Evolutionary conservation across 2,113 vertebrate genomes (phyloP).

Genomic region (Hippocampus mohnikei): DNA sequence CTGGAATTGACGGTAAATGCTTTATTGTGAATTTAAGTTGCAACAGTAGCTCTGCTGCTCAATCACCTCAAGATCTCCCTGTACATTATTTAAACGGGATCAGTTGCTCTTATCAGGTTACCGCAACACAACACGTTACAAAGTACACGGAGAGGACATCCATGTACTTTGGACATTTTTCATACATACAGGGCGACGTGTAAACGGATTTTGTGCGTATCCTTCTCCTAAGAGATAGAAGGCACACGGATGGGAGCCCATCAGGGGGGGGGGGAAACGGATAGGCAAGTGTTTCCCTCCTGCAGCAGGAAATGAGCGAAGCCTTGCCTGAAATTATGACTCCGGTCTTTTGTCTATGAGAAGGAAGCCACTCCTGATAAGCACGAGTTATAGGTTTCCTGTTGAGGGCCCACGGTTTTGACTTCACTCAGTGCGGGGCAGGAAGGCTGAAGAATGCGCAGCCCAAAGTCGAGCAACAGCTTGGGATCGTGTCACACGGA

Average conservation of each 20-base stretch:
- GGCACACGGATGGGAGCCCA: conserved; percentile 52
- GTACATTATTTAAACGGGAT: conserved; percentile 63
- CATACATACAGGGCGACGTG: neutral
- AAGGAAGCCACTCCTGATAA: conserved; percentile 94
- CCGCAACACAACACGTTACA: conserved; percentile 11
- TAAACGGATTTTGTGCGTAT: neutral
- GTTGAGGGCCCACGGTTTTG: conserved; percentile 80
- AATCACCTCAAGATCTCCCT: conserved; percentile 15
- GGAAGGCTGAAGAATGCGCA: conserved; percentile 59
- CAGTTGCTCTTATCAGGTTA: conserved; percentile 34
- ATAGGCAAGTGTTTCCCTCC: conserved; percentile 73
- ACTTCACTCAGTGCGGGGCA: conserved; percentile 53
- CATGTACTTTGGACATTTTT: neutral
- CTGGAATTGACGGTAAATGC: too few species aligned
- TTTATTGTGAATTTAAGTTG: neutral
- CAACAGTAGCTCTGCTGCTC: conserved; percentile 17
- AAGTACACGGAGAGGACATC: neutral
- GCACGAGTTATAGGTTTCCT: conserved; percentile 86
- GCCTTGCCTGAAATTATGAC: conserved; percentile 81
- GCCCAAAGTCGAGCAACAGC: neutral
- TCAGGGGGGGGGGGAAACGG: conserved; percentile 53
- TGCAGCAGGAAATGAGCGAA: conserved; percentile 90
- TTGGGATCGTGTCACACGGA: neutral
- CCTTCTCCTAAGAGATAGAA: neutral
- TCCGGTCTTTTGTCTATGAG: conserved; percentile 76